phyloP scores from a whole-genome alignment of 2,797 vertebrate species.

The Mus caroli region DNA sequence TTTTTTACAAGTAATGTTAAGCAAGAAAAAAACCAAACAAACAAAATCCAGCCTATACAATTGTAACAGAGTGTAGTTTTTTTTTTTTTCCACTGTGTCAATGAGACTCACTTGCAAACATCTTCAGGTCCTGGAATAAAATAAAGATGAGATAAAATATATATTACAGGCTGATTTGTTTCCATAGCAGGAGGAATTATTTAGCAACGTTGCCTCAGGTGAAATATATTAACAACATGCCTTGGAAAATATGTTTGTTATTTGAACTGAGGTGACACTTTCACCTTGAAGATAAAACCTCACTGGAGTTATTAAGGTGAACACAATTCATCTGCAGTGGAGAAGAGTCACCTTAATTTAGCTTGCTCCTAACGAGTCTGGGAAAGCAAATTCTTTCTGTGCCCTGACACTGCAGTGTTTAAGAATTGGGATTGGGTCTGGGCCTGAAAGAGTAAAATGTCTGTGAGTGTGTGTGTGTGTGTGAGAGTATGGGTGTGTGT shows the following conservation, averaged over 20 bases:
- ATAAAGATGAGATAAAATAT: neutral
- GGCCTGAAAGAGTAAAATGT: neutral
- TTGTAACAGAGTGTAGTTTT: neutral
- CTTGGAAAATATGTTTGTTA: slow-evolving; percentile 3
- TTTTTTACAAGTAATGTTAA: neutral
- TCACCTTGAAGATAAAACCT: neutral
- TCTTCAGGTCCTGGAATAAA: neutral
- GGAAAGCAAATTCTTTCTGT: neutral
- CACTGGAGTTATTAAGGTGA: neutral
- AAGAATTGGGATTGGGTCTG: neutral
- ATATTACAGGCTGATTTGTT: neutral
- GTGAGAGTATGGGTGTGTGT: too few relatives aligned
- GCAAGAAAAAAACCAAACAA: neutral
- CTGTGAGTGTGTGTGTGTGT: neutral
- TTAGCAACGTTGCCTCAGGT: neutral
- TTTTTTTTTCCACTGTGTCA: neutral
- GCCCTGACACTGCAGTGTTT: neutral
- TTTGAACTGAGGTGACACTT: neutral
- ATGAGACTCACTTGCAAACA: neutral
- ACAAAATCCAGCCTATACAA: neutral
- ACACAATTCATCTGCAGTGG: fast-evolving
- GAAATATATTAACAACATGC: neutral
- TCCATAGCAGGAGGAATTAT: neutral
- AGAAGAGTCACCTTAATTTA: neutral
- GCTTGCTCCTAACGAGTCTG: neutral